Evolutionary conservation across 1,140 invertebrate genomes (phyloP).

Genomic region (Magallana angulata): DNA sequence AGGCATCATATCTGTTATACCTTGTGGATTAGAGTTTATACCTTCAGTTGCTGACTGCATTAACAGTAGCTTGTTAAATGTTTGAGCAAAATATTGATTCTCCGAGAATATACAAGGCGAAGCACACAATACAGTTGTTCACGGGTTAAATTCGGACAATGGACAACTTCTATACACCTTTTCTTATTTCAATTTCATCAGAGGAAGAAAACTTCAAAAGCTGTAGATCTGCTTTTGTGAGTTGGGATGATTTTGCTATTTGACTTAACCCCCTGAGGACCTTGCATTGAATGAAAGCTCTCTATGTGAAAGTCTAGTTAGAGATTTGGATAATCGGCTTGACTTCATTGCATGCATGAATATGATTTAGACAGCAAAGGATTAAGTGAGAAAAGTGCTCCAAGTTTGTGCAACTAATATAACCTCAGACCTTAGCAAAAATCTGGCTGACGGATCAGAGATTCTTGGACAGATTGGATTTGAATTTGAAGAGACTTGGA

Average conservation of each 20-base stretch:
- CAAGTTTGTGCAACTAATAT: no score
- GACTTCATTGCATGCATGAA: neutral
- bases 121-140: neutral
- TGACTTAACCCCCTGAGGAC: neutral
- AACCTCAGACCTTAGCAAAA: neutral
- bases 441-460: neutral
- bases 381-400: neutral
- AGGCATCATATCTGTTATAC: no score
- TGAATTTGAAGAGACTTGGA: neutral
- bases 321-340: neutral
- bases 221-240: neutral
- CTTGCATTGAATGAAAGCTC: neutral
- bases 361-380: neutral
- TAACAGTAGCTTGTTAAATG: neutral
- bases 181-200: neutral
- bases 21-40: no score
- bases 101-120: neutral
- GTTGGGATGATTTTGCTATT: neutral
- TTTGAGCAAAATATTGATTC: slow-evolving; percentile 21
- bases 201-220: neutral
- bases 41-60: neutral
- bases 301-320: neutral
- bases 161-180: neutral
- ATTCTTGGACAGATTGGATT: neutral
- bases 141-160: neutral